These are phyloP conservation scores for Sipha flava DNA, from an alignment of 1,140 invertebrate species.

Conservation along the genomic window DNA sequence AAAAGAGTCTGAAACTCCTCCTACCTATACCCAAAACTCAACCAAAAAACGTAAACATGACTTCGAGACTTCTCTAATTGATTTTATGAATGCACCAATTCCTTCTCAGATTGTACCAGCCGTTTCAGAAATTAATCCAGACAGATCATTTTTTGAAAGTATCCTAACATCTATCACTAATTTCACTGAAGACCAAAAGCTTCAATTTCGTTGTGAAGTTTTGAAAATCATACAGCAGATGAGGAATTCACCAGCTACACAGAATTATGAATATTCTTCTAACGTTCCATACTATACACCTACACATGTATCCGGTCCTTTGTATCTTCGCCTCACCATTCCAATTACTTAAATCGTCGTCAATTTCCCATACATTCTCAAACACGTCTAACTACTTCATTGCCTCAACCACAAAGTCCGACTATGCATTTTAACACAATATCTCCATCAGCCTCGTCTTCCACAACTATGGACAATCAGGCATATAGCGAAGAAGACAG, in stretches of 20 bases:
- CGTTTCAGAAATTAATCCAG: background rate
- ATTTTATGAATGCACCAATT: background rate
- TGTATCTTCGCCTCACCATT: too few species aligned
- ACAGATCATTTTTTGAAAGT: background rate
- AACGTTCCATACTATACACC: too few species aligned
- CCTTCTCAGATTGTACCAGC: background rate
- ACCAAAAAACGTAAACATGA: background rate
- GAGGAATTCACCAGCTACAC: background rate
- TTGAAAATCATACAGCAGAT: background rate
- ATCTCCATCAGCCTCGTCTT: background rate
- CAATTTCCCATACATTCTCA: too few species aligned
- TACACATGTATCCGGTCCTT: too few species aligned
- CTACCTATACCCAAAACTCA: background rate
- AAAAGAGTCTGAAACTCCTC: background rate
- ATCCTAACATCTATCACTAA: background rate
- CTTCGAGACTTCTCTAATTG: background rate
- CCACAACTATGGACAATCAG: background rate
- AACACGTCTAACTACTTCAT: too few species aligned
- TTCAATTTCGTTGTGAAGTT: background rate
- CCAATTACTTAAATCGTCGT: too few species aligned
- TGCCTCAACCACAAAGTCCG: too few species aligned
- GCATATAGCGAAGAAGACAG: too few species aligned
- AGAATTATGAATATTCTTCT: too few species aligned
- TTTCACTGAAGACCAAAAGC: background rate
- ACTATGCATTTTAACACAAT: too few species aligned